phyloP scores from a whole-genome alignment of 35 echinoderm and acorn worm species.

The Ptychodera flava region DNA sequence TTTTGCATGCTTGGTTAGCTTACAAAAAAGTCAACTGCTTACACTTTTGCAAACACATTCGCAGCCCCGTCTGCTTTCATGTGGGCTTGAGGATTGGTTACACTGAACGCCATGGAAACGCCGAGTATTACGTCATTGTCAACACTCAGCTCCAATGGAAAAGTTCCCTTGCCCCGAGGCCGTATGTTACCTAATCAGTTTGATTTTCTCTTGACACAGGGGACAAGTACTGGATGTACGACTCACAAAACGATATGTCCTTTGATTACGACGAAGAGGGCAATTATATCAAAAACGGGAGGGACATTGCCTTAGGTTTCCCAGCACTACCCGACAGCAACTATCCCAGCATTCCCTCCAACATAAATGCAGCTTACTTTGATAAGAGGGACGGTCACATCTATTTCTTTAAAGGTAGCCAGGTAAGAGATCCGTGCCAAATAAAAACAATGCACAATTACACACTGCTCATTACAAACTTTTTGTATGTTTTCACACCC shows the following conservation, averaged over 20 bases:
- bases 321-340: slow-evolving; percentile 48
- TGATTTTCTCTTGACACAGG: background rate
- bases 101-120: no score
- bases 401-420: slow-evolving; percentile 83
- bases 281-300: slow-evolving; percentile 26
- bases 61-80: no score
- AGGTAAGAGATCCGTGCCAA: slow-evolving; percentile 24
- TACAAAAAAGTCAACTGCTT: no score
- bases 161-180: no score
- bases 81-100: no score
- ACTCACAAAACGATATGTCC: background rate
- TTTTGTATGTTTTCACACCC: background rate
- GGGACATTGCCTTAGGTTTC: slow-evolving; percentile 63
- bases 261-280: background rate
- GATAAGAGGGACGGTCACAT: slow-evolving; percentile 79
- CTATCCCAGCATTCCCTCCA: slow-evolving; percentile 56
- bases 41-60: no score
- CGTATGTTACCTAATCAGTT: no score
- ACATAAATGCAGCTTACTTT: slow-evolving; percentile 76
- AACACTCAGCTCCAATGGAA: no score
- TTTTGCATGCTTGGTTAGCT: no score
- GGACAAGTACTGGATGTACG: background rate
- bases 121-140: no score
- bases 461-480: background rate
- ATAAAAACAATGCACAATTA: background rate